Base-by-base conservation (phyloP, 2,888 invertebrate species). In the Molorchus minor region DNA sequence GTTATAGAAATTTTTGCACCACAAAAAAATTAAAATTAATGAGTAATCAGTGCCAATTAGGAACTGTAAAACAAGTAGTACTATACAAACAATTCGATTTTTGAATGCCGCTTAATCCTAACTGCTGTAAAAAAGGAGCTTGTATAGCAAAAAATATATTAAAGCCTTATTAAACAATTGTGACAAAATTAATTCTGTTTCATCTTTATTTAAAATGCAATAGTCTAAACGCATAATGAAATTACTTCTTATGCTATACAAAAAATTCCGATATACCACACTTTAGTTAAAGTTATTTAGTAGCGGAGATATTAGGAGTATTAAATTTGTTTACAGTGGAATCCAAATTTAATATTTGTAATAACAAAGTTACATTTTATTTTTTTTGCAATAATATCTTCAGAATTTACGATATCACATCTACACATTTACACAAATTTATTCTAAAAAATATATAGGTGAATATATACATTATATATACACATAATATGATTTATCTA, bases 261-360 rank as follows among this genome's bases (percentile, higher is more conserved):
- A 79, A 79, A n/a, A 76, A 72, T 75, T 80, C 77, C 71, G 79
- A 77, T 78, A 77, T 72, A 75, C 81, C 81, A 81, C 69, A 80
- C 79, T 74, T 81, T 49, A 65, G 79, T 81, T 80, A 62, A 49
- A 59, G 71, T 75, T 77, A 65, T 74, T 72, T 72, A 55, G 65
- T 71, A 67, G 58, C 71, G 58, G 54, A 58, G 54, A 66, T 68
- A 64, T 67, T 64, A 65, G 54, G 64, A 70, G 65, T 65, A 69
- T 68, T 59, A 29, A n/a, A 40, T 40, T 10, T 52, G 13, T 25
- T 55, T 51, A 45, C 30, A 17, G 10, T n/a, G 19, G 16, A 44
- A 13, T 25, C 12, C 36, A 13, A 44, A 51, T 62, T 19, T 54
- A 58, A 47, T 62, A 57, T 41, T 61, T 56, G 54, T 33, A 30